These are phyloP conservation scores for Acanthococcus lagerstroemiae DNA, from an alignment of 2,888 invertebrate genomes.

Conservation along the genomic window DNA sequence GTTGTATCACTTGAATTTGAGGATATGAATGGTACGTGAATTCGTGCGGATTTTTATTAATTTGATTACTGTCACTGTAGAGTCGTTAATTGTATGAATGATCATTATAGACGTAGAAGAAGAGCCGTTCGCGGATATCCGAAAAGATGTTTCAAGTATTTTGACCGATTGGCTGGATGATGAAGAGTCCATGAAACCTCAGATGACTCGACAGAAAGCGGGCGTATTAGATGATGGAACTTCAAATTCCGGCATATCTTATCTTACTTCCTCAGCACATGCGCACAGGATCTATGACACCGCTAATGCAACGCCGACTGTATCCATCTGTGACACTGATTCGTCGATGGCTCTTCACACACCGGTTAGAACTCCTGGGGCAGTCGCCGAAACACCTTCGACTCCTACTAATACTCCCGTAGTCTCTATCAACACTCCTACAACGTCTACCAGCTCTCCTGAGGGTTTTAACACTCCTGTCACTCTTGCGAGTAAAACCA, in stretches of 20 bases:
- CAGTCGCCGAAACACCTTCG: neutral
- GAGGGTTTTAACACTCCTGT: no score
- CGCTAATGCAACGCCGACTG: no score
- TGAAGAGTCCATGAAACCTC: conserved; percentile 12
- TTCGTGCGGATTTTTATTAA: neutral
- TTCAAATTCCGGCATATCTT: neutral
- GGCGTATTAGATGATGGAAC: neutral
- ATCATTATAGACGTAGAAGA: neutral
- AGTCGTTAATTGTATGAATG: no score
- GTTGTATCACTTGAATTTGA: neutral
- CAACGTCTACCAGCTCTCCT: neutral
- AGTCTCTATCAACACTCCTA: neutral
- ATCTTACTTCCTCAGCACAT: neutral
- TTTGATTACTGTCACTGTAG: no score
- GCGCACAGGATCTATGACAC: no score
- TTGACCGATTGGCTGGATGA: conserved; percentile 10
- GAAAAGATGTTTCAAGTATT: conserved; percentile 7
- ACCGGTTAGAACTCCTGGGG: neutral
- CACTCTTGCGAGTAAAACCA: neutral
- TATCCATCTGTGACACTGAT: no score
- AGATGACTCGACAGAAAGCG: conserved; percentile 10
- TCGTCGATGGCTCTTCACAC: neutral
- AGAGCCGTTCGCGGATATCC: conserved; percentile 3
- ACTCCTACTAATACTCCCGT: neutral
- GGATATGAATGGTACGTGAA: conserved; percentile 6